phyloP scores from a whole-genome alignment of 1,140 invertebrate species.

The Galleria mellonella region DNA sequence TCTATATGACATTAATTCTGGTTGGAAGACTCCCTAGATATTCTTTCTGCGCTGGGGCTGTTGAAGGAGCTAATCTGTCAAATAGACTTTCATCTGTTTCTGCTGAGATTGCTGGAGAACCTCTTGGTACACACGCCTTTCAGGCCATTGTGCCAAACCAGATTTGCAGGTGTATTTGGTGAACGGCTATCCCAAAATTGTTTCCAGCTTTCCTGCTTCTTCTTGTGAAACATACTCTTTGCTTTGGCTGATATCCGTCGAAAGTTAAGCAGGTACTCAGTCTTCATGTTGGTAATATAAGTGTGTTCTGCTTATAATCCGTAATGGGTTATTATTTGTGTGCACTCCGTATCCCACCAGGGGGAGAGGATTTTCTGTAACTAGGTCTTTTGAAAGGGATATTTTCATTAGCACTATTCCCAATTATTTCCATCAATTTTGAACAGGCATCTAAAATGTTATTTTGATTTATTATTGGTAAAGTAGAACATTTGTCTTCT shows the following conservation, averaged over 20 bases:
- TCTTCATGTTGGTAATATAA: background rate
- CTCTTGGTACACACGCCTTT: too few relatives aligned
- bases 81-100: conserved; percentile 6
- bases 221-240: too few relatives aligned
- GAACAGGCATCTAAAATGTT: background rate
- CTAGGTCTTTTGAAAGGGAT: background rate
- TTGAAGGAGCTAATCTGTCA: conserved; percentile 18
- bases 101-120: background rate
- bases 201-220: conserved; percentile 15
- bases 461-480: background rate
- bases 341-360: background rate
- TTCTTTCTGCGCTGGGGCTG: conserved; percentile 8
- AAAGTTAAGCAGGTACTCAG: too few relatives aligned
- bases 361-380: background rate
- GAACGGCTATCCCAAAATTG: conserved; percentile 13
- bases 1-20: background rate
- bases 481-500: background rate
- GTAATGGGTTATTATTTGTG: background rate
- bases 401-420: background rate
- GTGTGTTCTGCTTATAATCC: background rate
- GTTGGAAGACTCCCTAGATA: background rate
- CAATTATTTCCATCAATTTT: too few relatives aligned
- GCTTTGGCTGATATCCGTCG: too few relatives aligned
- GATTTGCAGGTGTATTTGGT: conserved; percentile 6
- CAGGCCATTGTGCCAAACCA: conserved; percentile 15